A percentile compares a stretch with the other conserved stretches of the same genome.
These are phyloP conservation scores for Melinaea marsaeus DNA, from an alignment of 2,888 invertebrate species.

Conservation along the genomic window DNA sequence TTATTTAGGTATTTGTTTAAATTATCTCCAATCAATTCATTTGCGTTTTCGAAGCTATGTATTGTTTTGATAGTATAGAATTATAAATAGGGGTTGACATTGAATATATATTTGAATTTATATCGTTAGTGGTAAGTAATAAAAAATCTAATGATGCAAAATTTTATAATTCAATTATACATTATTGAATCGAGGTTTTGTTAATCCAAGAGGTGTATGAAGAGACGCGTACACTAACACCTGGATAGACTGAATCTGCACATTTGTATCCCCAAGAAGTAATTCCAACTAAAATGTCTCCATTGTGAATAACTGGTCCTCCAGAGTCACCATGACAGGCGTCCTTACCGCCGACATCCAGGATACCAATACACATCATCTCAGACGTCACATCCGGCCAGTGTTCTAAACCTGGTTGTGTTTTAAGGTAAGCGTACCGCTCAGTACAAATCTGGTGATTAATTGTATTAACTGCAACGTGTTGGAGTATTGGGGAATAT, in stretches of 20 bases:
- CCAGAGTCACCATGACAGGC: constrained; percentile 53
- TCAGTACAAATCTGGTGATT: constrained; percentile 41
- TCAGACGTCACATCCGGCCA: constrained; percentile 41
- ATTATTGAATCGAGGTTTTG: too few relatives aligned
- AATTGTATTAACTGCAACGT: constrained; percentile 43
- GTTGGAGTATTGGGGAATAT: constrained; percentile 31
- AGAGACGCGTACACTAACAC: constrained; percentile 69
- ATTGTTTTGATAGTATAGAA: too few relatives aligned
- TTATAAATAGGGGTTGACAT: too few relatives aligned
- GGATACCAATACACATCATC: constrained; percentile 52
- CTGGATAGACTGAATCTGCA: constrained; percentile 64
- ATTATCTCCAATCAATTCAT: too few relatives aligned
- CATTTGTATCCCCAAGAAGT: constrained; percentile 73
- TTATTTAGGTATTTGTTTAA: too few relatives aligned
- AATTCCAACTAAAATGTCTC: constrained; percentile 51
- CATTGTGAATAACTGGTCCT: constrained; percentile 47
- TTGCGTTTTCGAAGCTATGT: too few relatives aligned
- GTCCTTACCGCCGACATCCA: constrained; percentile 45
- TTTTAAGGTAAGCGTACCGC: constrained; percentile 39
- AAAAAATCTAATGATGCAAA: too few relatives aligned
- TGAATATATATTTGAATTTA: too few relatives aligned
- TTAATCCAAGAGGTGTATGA: constrained; percentile 48
- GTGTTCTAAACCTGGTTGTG: constrained; percentile 12
- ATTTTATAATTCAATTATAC: too few relatives aligned
- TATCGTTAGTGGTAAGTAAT: too few relatives aligned